Percentiles rank a stretch among this genome's conserved stretches.
phyloP scores from a whole-genome alignment of 1,140 invertebrate species.

The Geopemphigus sp. region DNA sequence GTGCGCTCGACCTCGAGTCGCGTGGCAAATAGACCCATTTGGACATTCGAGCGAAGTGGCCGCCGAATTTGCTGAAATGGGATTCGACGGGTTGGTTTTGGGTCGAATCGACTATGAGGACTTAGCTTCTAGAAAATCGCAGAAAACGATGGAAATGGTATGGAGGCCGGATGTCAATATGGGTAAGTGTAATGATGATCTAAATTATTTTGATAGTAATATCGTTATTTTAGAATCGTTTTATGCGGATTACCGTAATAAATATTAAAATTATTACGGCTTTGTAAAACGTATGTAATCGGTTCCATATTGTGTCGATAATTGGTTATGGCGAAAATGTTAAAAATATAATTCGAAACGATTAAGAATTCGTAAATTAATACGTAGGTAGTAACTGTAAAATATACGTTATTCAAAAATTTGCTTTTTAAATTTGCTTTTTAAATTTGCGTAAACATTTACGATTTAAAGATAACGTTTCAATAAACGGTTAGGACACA shows the following conservation, averaged over 20 bases:
- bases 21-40: conserved; percentile 94
- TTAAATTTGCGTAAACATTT: neutral
- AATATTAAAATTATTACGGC: too few species aligned
- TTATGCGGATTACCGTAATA: neutral
- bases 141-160: conserved; percentile 77
- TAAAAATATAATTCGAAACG: neutral
- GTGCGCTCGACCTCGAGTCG: conserved; percentile 75
- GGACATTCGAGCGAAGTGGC: conserved; percentile 87
- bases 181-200: conserved; percentile 55
- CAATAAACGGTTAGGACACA: too few species aligned
- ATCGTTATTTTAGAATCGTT: neutral
- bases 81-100: conserved; percentile 84
- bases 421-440: too few species aligned
- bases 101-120: conserved; percentile 87
- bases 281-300: conserved; percentile 30
- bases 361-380: neutral
- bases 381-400: neutral
- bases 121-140: conserved; percentile 63
- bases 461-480: too few species aligned
- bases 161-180: conserved; percentile 76
- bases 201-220: too few species aligned
- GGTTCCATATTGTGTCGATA: neutral
- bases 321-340: neutral
- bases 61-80: conserved; percentile 77
- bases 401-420: neutral